Evolutionary conservation across 2,888 invertebrate species (phyloP).

Genomic region (Geotrupes spiniger): DNA sequence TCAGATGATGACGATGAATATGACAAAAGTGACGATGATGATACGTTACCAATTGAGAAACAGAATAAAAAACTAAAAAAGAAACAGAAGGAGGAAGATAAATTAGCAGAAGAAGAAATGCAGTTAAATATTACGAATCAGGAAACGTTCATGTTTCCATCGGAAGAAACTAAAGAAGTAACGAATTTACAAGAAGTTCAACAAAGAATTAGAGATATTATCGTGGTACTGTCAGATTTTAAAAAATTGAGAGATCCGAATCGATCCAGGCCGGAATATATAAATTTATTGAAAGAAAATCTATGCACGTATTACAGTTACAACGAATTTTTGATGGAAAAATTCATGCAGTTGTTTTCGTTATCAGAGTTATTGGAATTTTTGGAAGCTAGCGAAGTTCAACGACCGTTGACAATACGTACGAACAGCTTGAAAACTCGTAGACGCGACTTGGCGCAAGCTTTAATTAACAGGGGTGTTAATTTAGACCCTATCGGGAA

Average conservation of each 20-base stretch:
- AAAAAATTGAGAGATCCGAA: conserved; percentile 63
- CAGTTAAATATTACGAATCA: conserved; percentile 75
- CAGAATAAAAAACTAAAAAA: conserved; percentile 74
- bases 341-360: conserved; percentile 86
- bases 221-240: conserved; percentile 78
- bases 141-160: conserved; percentile 77
- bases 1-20: conserved; percentile 43
- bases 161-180: conserved; percentile 68
- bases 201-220: conserved; percentile 84
- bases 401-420: conserved; percentile 91
- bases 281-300: conserved; percentile 75
- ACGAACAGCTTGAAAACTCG: conserved; percentile 94
- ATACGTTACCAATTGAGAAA: conserved; percentile 83
- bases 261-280: conserved; percentile 78
- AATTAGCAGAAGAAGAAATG: conserved; percentile 79
- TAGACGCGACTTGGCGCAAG: conserved; percentile 88
- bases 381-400: conserved; percentile 93
- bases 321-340: conserved; percentile 92
- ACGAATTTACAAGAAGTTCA: conserved; percentile 79
- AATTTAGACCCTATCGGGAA: conserved; percentile 98
- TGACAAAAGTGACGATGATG: conserved; percentile 59
- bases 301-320: conserved; percentile 95
- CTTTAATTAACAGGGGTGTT: conserved; percentile 93
- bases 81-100: conserved; percentile 65
- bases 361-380: conserved; percentile 86